Evolutionary conservation across 2,797 vertebrate genomes (phyloP).

Genomic region (Mionectes olivaceus): DNA sequence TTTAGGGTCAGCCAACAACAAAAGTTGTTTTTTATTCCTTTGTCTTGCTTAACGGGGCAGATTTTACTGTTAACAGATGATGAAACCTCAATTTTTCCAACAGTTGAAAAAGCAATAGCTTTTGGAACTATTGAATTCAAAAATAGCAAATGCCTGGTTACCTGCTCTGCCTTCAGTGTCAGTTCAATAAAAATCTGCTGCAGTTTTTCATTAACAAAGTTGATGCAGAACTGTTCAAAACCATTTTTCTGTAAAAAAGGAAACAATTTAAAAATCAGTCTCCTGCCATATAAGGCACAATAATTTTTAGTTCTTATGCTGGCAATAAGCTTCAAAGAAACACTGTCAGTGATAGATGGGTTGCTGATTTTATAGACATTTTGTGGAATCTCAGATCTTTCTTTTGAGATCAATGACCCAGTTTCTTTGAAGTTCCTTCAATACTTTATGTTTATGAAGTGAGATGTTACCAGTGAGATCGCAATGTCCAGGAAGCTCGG

Average conservation of each 20-base stretch:
- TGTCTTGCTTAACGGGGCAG: conserved; percentile 9
- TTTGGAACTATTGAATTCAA: too few species aligned
- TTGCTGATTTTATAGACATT: conserved; percentile 5
- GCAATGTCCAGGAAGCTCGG: background rate
- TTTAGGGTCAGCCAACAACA: background rate
- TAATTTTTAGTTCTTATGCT: background rate
- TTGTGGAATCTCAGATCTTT: background rate
- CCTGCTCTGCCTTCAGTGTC: conserved; percentile 97
- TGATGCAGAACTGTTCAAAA: conserved; percentile 99
- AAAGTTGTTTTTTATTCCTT: background rate
- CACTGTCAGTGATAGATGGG: background rate
- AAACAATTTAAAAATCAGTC: conserved; percentile 4
- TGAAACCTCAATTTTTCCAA: background rate
- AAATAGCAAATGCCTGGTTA: conserved; percentile 57
- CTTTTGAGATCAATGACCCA: background rate
- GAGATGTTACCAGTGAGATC: conserved; percentile 14
- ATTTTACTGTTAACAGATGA: conserved; percentile 33
- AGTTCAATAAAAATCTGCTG: conserved; percentile 99
- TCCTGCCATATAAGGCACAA: background rate
- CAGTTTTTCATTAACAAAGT: conserved; percentile 98
- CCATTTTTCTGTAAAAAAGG: conserved; percentile 91
- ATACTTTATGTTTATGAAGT: background rate
- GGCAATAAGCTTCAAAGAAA: conserved; percentile 32
- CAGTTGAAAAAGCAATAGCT: background rate
- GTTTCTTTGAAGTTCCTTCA: conserved; percentile 39